Conservation (phyloP, 30 jellyfish, hydroid and myxozoan species). For the Cassiopea andromeda region DNA sequence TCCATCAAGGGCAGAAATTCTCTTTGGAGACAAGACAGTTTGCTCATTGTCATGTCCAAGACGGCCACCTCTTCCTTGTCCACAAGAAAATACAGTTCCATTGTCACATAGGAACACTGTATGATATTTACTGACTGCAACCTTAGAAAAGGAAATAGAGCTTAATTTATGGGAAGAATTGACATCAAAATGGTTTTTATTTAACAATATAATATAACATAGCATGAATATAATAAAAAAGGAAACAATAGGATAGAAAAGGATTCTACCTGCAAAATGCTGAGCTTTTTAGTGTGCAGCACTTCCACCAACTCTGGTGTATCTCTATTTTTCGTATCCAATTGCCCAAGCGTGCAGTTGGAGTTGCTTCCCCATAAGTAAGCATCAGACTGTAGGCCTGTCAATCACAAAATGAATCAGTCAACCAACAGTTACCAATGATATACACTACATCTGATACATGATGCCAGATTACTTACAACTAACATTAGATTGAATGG, state of each 20-base stretch:
- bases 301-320: conserved; percentile 71
- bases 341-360: conserved; percentile 74
- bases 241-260: not conserved
- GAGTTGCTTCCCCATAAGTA: conserved; percentile 88
- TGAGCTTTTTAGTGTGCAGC: conserved; percentile 14
- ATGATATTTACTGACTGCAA: conserved; percentile 79
- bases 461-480: too few species aligned
- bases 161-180: too few species aligned
- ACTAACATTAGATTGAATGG: not conserved
- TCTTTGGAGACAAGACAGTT: conserved; percentile 76
- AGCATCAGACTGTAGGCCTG: conserved; percentile 66
- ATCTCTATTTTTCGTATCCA: conserved; percentile 62
- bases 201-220: not conserved
- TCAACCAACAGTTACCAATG: too few species aligned
- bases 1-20: conserved; percentile 32
- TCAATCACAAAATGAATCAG: not conserved
- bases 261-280: conserved; percentile 45
- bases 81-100: conserved; percentile 81
- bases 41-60: conserved; percentile 88
- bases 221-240: too few species aligned
- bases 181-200: not conserved
- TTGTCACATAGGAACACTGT: conserved; percentile 70
- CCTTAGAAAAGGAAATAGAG: conserved; percentile 10
- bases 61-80: conserved; percentile 92
- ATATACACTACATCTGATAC: too few species aligned